Evolutionary conservation across 2,888 invertebrate genomes (phyloP).

Genomic region (Candidula unifasciata): DNA sequence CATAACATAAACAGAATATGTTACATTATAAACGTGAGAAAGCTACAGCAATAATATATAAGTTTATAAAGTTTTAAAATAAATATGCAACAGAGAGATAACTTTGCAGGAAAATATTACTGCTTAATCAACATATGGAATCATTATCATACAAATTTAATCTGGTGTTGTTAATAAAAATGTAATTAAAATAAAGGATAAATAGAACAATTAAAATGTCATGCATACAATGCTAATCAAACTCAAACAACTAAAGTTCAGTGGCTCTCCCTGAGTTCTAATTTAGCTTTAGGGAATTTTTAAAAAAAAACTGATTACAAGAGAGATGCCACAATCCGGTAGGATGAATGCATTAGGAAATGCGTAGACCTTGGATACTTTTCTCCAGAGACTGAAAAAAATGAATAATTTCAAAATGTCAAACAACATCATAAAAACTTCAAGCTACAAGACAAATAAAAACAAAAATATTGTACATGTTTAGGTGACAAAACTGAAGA

Average conservation of each 20-base stretch:
- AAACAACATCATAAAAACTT: neutral
- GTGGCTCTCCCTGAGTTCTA: conserved; percentile 32
- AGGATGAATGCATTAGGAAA: conserved; percentile 57
- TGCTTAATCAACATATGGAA: neutral
- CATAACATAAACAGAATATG: no score
- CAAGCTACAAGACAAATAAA: no score
- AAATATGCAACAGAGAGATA: no score
- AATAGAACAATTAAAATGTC: neutral
- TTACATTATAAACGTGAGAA: no score
- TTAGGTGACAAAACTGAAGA: no score
- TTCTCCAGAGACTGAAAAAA: conserved; percentile 69
- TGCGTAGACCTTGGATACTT: conserved; percentile 67
- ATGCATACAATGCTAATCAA: no score
- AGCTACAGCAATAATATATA: no score
- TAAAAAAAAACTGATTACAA: neutral
- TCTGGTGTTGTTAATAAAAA: neutral
- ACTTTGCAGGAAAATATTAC: neutral
- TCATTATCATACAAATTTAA: neutral
- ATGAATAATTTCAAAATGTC: neutral
- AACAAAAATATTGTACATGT: no score
- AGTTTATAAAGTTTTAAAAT: no score
- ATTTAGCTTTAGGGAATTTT: neutral
- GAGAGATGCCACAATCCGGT: neutral
- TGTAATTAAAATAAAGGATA: neutral
- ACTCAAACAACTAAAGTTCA: neutral